Percentiles rank a stretch among this genome's conserved stretches.
Conservation (phyloP, 2,888 invertebrate genomes). For the Cenopis cana region DNA sequence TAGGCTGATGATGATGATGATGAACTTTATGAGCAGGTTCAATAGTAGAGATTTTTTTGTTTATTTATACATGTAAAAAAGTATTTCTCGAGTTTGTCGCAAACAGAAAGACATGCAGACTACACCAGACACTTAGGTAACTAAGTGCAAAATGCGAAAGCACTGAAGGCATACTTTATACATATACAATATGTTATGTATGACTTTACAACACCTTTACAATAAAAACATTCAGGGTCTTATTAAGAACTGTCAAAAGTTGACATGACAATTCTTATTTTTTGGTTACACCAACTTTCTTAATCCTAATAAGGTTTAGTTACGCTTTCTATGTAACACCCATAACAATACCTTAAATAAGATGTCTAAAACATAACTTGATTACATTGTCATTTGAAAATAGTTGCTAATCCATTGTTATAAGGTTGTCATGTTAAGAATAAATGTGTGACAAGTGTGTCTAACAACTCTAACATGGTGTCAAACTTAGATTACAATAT, state of each 20-base stretch:
- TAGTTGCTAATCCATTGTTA: not conserved
- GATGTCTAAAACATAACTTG: constrained; percentile 13
- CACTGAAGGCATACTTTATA: not conserved
- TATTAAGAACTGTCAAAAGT: not conserved
- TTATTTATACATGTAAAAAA: too few species aligned
- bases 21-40: too few species aligned
- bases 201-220: not conserved
- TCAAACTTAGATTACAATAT: not conserved
- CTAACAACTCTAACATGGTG: constrained; percentile 23
- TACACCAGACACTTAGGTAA: not conserved
- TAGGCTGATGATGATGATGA: too few species aligned
- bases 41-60: too few species aligned
- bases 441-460: constrained; percentile 19
- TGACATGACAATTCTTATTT: constrained; percentile 1
- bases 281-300: constrained; percentile 16
- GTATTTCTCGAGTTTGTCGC: too few species aligned
- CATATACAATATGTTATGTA: too few species aligned
- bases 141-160: not conserved
- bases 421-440: constrained; percentile 2
- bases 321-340: constrained; percentile 8
- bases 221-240: not conserved
- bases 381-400: constrained; percentile 11
- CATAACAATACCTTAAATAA: constrained; percentile 27
- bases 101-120: too few species aligned
- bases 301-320: constrained; percentile 16